These are phyloP conservation scores for Caenorhabditis latens DNA, from an alignment of 1,140 invertebrate genomes.

Conservation along the genomic window DNA sequence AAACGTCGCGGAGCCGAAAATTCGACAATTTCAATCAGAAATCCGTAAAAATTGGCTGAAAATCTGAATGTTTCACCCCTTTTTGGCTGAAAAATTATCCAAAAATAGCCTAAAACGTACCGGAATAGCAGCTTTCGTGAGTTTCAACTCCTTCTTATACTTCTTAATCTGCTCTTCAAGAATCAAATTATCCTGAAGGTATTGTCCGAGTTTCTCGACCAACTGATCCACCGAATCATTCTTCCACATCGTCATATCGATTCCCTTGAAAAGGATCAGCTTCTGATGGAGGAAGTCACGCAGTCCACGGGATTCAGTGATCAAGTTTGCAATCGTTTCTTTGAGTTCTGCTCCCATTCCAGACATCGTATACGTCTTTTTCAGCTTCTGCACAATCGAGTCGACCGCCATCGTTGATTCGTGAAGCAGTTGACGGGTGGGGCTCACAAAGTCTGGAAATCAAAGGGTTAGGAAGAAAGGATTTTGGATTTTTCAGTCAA, in stretches of 20 bases:
- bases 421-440: constrained; percentile 27
- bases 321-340: not conserved
- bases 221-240: constrained; percentile 6
- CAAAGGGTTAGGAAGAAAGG: not conserved
- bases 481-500: no score
- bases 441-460: constrained; percentile 12
- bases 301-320: not conserved
- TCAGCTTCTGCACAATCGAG: constrained; percentile 4
- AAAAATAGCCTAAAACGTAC: no score
- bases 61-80: no score
- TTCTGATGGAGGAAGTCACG: constrained; percentile 39
- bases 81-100: not conserved
- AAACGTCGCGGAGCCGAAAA: no score
- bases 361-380: constrained; percentile 15
- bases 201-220: constrained; percentile 12
- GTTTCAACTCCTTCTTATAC: constrained; percentile 37
- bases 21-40: no score
- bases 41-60: no score
- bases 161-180: constrained; percentile 43
- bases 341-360: constrained; percentile 24
- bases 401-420: constrained; percentile 38
- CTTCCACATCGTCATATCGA: constrained; percentile 29
- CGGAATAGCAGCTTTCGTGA: not conserved
- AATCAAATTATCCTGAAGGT: constrained; percentile 25
- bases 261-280: constrained; percentile 45